A percentile compares a stretch with the other conserved stretches of the same genome.
Evolutionary conservation across 2,113 vertebrate species (phyloP).

Genomic region (Kryptolebias marmoratus): DNA sequence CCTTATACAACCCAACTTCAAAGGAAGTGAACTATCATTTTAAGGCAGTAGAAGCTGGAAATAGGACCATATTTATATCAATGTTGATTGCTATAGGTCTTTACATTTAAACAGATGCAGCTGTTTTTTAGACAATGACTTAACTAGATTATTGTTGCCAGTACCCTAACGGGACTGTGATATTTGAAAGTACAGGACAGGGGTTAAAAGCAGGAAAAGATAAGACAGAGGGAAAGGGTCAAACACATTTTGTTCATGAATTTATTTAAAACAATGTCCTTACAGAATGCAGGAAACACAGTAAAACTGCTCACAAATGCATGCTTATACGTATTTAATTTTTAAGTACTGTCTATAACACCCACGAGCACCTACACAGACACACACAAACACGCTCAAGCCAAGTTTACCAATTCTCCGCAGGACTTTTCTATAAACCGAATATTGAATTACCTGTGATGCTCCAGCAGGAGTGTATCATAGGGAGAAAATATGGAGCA

Average conservation of each 20-base stretch:
- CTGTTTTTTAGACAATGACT: slow-evolving; percentile 22
- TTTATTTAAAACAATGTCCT: slow-evolving; percentile 12
- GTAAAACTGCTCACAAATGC: background rate
- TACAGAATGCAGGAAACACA: background rate
- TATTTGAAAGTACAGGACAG: slow-evolving; percentile 27
- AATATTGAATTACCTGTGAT: slow-evolving; percentile 63
- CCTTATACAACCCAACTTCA: background rate
- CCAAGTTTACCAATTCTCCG: slow-evolving; percentile 19
- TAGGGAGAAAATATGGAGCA: slow-evolving; percentile 52
- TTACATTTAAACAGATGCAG: slow-evolving; percentile 25
- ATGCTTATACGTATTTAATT: slow-evolving; percentile 6
- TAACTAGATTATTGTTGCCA: slow-evolving; percentile 12
- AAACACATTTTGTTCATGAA: slow-evolving; percentile 2
- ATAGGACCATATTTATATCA: background rate
- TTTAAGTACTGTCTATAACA: background rate
- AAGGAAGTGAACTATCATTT: background rate
- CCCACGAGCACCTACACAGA: background rate
- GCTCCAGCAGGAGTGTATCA: slow-evolving; percentile 52
- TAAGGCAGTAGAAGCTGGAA: background rate
- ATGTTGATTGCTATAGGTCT: slow-evolving; percentile 3
- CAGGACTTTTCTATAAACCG: slow-evolving; percentile 55
- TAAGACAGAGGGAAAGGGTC: slow-evolving; percentile 6
- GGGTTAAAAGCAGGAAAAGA: slow-evolving; percentile 9
- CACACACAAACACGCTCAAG: slow-evolving; percentile 6
- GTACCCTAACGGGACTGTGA: slow-evolving; percentile 3